Percentiles rank a stretch among this genome's conserved stretches.
phyloP scores from a whole-genome alignment of 2,888 invertebrate species.

The Amphipyra tragopoginis region DNA sequence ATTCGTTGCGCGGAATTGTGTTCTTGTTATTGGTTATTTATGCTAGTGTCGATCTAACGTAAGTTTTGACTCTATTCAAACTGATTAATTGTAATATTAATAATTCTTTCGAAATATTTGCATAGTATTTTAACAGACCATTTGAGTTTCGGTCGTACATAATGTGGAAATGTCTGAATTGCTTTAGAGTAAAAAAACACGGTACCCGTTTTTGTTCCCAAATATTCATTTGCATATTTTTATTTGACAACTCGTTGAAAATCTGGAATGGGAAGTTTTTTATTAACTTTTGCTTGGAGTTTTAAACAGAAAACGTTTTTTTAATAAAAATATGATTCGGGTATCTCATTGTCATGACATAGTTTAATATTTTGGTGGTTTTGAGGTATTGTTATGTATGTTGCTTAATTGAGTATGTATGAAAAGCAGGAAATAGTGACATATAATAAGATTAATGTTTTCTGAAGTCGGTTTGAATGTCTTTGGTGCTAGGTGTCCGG shows the following conservation, averaged over 20 bases:
- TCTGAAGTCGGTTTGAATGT: too few species aligned
- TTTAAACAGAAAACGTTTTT: slow-evolving; percentile 6
- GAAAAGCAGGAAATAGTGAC: too few species aligned
- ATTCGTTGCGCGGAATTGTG: slow-evolving; percentile 60
- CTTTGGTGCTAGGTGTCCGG: too few species aligned
- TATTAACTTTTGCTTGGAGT: slow-evolving; percentile 11
- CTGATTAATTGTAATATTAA: slow-evolving; percentile 5
- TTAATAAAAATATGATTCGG: too few species aligned
- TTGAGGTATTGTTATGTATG: too few species aligned
- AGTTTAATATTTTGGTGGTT: too few species aligned
- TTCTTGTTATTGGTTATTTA: slow-evolving; percentile 51
- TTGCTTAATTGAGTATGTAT: too few species aligned
- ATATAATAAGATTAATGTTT: too few species aligned
- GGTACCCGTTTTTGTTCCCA: slow-evolving; percentile 28
- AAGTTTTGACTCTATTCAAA: slow-evolving; percentile 48
- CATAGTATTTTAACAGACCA: slow-evolving; percentile 1
- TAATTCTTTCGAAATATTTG: slow-evolving; percentile 28
- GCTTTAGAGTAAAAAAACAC: slow-evolving; percentile 21
- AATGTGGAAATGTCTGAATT: slow-evolving; percentile 17
- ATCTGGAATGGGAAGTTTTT: slow-evolving; percentile 19
- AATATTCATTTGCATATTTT: slow-evolving; percentile 49
- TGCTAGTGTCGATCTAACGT: slow-evolving; percentile 37
- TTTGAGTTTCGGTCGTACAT: slow-evolving; percentile 12
- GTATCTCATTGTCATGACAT: too few species aligned
- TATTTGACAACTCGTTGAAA: slow-evolving; percentile 39